Conservation (phyloP, 2,113 vertebrate species). For the Pristiophorus japonicus region DNA sequence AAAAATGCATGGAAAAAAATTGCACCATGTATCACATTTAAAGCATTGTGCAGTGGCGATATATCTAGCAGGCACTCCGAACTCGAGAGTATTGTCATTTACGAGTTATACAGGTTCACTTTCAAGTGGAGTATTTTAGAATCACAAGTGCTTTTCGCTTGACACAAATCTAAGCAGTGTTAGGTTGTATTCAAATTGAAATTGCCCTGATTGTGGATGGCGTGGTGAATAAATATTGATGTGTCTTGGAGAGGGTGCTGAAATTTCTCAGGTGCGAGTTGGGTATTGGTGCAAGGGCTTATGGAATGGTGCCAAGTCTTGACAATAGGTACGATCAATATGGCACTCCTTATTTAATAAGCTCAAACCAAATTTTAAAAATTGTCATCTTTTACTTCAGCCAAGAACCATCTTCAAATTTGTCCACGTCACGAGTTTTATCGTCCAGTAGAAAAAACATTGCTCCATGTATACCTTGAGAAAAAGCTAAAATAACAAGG, state of each 20-base stretch:
- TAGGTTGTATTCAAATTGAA: not conserved
- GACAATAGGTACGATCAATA: not conserved
- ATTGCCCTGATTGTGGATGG: not conserved
- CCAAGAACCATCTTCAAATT: not conserved
- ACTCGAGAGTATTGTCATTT: not conserved
- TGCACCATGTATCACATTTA: not conserved
- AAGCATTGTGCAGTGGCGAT: not conserved
- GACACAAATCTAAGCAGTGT: not conserved
- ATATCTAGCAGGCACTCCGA: not conserved
- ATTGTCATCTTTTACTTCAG: too few species aligned
- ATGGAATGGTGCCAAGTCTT: too few species aligned
- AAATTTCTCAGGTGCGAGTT: too few species aligned
- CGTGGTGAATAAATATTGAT: too few species aligned
- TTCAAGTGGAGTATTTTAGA: not conserved
- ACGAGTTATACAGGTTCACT: not conserved
- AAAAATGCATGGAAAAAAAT: not conserved
- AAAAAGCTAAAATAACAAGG: not conserved
- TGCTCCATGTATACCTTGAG: not conserved
- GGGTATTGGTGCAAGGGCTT: too few species aligned
- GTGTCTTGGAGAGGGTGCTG: not conserved
- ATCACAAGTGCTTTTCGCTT: not conserved
- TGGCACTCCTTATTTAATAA: not conserved
- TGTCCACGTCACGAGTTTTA: not conserved
- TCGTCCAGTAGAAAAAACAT: not conserved
- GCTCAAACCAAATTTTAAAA: not conserved